A percentile compares a stretch with the other conserved stretches of the same genome.
Evolutionary conservation across 1,140 invertebrate genomes (phyloP).

Genomic region (Charaxes varanes): DNA sequence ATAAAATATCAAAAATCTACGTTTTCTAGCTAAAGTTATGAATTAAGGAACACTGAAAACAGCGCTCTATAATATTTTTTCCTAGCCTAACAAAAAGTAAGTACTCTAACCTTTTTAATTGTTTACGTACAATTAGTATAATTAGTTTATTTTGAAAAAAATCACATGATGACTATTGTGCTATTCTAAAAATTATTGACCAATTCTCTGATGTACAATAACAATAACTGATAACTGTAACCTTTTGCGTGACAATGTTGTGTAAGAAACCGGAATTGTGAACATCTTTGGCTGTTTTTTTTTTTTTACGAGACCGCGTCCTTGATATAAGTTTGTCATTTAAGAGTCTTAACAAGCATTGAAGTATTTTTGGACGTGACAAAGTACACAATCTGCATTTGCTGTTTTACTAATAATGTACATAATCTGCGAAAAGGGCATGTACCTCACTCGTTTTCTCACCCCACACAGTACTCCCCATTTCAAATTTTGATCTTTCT

Average conservation of each 20-base stretch:
- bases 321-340: conserved; percentile 1
- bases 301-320: neutral
- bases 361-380: conserved; percentile 11
- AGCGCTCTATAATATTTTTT: conserved; percentile 7
- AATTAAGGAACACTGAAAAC: conserved; percentile 14
- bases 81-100: conserved; percentile 5
- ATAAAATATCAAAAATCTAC: conserved; percentile 16
- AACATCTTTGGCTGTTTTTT: neutral
- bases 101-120: conserved; percentile 4
- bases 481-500: no score
- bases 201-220: no score
- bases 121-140: conserved; percentile 8
- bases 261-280: neutral
- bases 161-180: neutral
- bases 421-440: no score
- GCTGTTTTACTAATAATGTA: no score
- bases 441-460: no score
- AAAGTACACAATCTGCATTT: no score
- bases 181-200: no score
- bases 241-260: neutral
- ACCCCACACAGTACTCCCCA: no score
- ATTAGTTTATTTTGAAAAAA: neutral
- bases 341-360: conserved; percentile 2
- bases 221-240: neutral
- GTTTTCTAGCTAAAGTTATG: conserved; percentile 17